phyloP scores from a whole-genome alignment of 2,888 invertebrate genomes.

The Melanotus villosus region DNA sequence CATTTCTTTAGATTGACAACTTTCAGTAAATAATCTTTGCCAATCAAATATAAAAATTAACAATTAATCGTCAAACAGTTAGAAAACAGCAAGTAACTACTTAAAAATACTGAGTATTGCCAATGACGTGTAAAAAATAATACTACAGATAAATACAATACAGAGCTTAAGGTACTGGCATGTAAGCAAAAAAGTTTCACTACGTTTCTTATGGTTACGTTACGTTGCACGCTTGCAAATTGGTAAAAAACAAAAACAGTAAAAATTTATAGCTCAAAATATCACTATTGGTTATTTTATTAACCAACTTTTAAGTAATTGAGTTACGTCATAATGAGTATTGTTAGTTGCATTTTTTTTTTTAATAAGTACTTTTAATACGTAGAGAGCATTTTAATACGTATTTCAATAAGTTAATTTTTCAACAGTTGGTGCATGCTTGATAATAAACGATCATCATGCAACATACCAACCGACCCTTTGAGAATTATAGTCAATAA shows the following conservation, averaged over 20 bases:
- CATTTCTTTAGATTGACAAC: constrained; percentile 12
- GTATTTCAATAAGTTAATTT: constrained; percentile 31
- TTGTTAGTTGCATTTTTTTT: constrained; percentile 47
- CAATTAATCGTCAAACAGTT: constrained; percentile 22
- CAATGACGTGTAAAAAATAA: constrained; percentile 45
- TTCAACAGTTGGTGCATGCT: not conserved
- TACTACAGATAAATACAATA: constrained; percentile 46
- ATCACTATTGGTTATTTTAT: constrained; percentile 46
- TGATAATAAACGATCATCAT: too few species aligned
- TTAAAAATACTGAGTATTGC: constrained; percentile 50
- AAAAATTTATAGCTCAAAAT: constrained; percentile 49
- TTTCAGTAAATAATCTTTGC: constrained; percentile 11
- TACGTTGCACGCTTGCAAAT: constrained; percentile 28
- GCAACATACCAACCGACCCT: not conserved
- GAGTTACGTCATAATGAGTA: constrained; percentile 48
- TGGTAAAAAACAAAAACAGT: constrained; percentile 37
- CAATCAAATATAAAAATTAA: constrained; percentile 18
- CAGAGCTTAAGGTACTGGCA: constrained; percentile 50
- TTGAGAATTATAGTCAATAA: constrained; percentile 3
- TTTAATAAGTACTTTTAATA: constrained; percentile 47
- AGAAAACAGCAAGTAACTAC: constrained; percentile 35
- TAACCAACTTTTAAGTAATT: constrained; percentile 49
- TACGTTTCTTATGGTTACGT: constrained; percentile 22
- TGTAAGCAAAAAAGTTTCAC: constrained; percentile 39
- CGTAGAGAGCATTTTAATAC: constrained; percentile 46